Conservation (phyloP, 2,113 vertebrate species). For the Mastomys coucha region DNA sequence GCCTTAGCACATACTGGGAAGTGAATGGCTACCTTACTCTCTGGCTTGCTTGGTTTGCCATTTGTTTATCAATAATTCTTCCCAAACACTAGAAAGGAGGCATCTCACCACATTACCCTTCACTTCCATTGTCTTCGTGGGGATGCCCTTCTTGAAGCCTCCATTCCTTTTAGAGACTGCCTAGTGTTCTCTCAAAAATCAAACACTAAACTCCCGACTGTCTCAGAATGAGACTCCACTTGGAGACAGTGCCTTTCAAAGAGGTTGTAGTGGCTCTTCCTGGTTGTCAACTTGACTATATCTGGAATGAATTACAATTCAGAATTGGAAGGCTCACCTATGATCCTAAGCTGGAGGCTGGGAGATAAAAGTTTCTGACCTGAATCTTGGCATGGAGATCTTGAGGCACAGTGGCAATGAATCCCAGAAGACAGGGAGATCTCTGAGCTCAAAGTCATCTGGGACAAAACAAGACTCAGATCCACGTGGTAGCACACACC, state of each 20-base stretch:
- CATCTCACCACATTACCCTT: background rate
- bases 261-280: too few relatives aligned
- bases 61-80: background rate
- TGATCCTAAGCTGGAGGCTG: too few relatives aligned
- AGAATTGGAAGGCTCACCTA: too few relatives aligned
- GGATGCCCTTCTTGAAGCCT: background rate
- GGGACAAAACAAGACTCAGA: too few relatives aligned
- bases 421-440: too few relatives aligned
- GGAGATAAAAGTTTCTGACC: too few relatives aligned
- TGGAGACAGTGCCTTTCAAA: background rate
- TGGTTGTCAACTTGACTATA: too few relatives aligned
- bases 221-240: background rate
- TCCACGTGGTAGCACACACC: too few relatives aligned
- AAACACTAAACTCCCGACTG: background rate
- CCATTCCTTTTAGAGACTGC: background rate
- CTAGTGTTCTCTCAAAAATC: background rate
- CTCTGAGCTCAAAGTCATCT: too few relatives aligned
- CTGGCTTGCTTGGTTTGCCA: background rate
- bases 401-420: too few relatives aligned
- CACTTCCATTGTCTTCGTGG: background rate
- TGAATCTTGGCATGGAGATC: too few relatives aligned
- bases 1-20: background rate
- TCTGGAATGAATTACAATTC: too few relatives aligned
- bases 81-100: background rate
- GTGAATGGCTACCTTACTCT: background rate